Base-by-base conservation (phyloP, 2,888 invertebrate species). In the Cantharis lateralis region DNA sequence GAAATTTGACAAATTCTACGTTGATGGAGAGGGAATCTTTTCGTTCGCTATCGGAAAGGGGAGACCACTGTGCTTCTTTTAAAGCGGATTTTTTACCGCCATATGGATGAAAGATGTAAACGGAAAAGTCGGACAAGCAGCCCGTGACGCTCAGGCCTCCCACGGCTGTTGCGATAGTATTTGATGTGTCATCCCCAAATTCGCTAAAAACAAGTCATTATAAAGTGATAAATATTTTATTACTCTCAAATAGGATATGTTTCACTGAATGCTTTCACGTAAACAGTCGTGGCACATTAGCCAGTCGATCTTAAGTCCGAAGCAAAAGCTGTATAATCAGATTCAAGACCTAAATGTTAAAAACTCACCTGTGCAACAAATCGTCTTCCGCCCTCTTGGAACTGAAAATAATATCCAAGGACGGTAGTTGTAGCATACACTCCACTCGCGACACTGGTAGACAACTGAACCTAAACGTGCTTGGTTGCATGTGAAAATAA, bases 61-160 rank as follows among this genome's bases (percentile, higher is more conserved):
- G 96, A 0, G 96, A 95, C 93, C 96, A 96, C 86, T 96, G 96
- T 0, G 95, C 93, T 86, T 94, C 94, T 86, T 94, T 94, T 10
- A 90, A 83, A 10, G 94, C 93, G 71, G 95, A 91, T 88, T 96
- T 96, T 88, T 97, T 97, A 5, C 93, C 93, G 9, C 98, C 98
- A 87, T 98, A 99, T 0, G 99, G 99, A 89, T 99, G 99, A 90
- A 98, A 99, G 85, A 99, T 97, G 88, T 97, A 98, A 3, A 99
- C 95, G 1, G 97, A 98, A 89, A 99, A 99, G 89, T 98, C 98
- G 0, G 98, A 96, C 78, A 99, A 91, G 84, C 97, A 98, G 0
- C 98, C 98, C 0, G 98, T 99, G 7, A 99, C 96, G 87, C 98
- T 97, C 1, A 97, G 90, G 0, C 97, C 96, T 28, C 96, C 96